A percentile compares a stretch with the other conserved stretches of the same genome.
These are phyloP conservation scores for Drosophila leontia DNA, from an alignment of 1,140 invertebrate genomes.

Conservation along the genomic window DNA sequence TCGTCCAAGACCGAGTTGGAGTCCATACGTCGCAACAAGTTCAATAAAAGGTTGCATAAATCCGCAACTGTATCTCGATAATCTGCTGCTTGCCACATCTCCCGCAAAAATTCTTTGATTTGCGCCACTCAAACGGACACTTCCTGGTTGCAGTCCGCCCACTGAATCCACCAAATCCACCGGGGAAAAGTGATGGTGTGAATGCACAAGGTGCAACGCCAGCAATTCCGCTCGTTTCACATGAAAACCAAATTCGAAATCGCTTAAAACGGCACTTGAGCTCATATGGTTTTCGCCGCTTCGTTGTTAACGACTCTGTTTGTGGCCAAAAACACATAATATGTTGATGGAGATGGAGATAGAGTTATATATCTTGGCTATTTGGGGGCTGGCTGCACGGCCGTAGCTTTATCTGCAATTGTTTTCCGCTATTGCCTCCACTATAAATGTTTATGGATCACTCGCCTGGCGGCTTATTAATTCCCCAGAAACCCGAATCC, in stretches of 20 bases:
- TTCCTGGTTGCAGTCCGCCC: conserved; percentile 37
- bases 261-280: conserved; percentile 51
- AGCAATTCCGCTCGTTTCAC: conserved; percentile 39
- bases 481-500: conserved; percentile 14
- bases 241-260: conserved; percentile 49
- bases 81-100: conserved; percentile 49
- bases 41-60: conserved; percentile 66
- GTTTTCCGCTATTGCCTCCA: conserved; percentile 42
- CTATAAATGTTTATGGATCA: conserved; percentile 57
- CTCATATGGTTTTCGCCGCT: conserved; percentile 26
- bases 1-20: conserved; percentile 18
- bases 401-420: conserved; percentile 50
- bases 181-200: conserved; percentile 38
- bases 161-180: conserved; percentile 5
- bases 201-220: conserved; percentile 48
- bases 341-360: conserved; percentile 16
- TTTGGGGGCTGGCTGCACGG: conserved; percentile 15
- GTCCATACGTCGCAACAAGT: conserved; percentile 39
- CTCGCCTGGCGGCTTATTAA: conserved; percentile 34
- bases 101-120: conserved; percentile 35
- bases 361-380: conserved; percentile 31
- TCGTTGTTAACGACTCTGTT: conserved; percentile 50
- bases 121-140: conserved; percentile 25
- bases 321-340: conserved; percentile 32
- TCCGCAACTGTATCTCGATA: conserved; percentile 38